Base-by-base conservation (phyloP, 2,797 vertebrate species). In the Pangasius sanitwongsei region DNA sequence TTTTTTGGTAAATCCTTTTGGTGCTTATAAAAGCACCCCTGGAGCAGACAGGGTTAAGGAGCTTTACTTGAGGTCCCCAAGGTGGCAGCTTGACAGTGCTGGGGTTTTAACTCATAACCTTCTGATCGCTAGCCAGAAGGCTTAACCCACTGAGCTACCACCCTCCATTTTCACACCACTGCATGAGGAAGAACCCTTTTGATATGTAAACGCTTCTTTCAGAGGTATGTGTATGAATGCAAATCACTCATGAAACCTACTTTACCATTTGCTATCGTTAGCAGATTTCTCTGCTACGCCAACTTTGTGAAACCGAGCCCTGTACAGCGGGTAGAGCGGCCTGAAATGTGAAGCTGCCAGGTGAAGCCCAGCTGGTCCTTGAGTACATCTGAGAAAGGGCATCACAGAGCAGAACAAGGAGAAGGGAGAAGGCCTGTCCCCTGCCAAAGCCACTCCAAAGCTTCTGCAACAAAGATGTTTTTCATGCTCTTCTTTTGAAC, bases 371-470 rank as follows among this genome's bases (percentile, higher is more conserved):
- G 72, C 59, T 65, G 59, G 61, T 69, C 87, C 70, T 41, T 28
- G 83, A 88, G 41, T 23, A 82, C 34, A 48, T 86, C 77, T 86
- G 28, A 88, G 77, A 78, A 82, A 87, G 72, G 75, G 44, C 81
- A 83, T 44, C 37, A 44, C 59, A 48, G 59, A 48, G 57, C 34
- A 48, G 44, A 75, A 89, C 25, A 86, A 50, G 81, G 20, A 75
- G 41, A 89, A 75, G 0, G 34, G 31, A 89, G 83, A 86, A 83
- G 34, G 55, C 78, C 83, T 59, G 83, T n/a, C 59, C 59, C 48
- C 50, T 80, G 72, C 85, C 88, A 74, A 74, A 72, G 67, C 50
- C 48, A 83, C 85, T 87, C 80, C 82, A 83, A 91, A 88, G 77
- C 83, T 57, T 69, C 65, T 20, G 50, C 55, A 86, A 86, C 75